Conservation (phyloP, 30 jellyfish, hydroid and myxozoan genomes). For the Mastigias papua region DNA sequence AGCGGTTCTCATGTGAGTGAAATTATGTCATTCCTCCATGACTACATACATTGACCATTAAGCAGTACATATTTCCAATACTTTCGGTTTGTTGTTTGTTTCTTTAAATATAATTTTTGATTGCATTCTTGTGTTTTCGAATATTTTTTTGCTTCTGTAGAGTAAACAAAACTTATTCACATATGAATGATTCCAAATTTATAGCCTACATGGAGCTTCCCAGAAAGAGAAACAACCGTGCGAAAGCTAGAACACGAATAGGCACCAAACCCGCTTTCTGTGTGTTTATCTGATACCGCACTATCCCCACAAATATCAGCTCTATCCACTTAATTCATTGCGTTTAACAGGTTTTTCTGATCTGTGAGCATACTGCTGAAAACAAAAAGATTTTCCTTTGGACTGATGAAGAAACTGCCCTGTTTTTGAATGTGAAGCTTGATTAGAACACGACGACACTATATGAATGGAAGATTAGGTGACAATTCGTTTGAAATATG, state of each 20-base stretch:
- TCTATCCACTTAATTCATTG: background rate
- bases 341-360: background rate
- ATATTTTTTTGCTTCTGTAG: too few species aligned
- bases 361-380: background rate
- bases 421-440: background rate
- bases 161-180: too few species aligned
- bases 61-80: too few species aligned
- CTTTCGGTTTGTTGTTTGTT: too few species aligned
- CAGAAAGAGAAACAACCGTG: background rate
- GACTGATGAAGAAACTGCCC: background rate
- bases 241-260: background rate
- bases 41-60: too few species aligned
- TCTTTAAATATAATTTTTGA: too few species aligned
- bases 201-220: background rate
- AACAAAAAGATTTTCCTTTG: background rate
- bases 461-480: background rate
- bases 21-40: too few species aligned
- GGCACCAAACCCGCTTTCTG: background rate
- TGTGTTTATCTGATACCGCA: background rate
- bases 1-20: too few species aligned
- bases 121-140: too few species aligned
- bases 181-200: background rate
- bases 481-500: background rate
- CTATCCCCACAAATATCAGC: too few species aligned
- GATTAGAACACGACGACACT: background rate